phyloP scores from a whole-genome alignment of 2,113 vertebrate species.

The Rhipidura dahli region DNA sequence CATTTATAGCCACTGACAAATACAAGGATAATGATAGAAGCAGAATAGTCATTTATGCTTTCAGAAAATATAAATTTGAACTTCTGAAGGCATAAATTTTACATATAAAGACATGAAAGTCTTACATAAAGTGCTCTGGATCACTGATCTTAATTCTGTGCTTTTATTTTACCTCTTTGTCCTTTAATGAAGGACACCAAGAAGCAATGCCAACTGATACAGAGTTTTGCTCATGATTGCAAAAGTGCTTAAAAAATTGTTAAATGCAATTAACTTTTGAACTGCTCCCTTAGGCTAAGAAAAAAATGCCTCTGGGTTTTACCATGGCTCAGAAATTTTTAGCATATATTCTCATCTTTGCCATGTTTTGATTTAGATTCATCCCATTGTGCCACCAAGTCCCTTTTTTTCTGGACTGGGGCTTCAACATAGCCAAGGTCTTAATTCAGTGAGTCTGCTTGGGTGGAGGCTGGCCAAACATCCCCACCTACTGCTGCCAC shows the following conservation, averaged over 20 bases:
- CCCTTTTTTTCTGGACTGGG: not conserved
- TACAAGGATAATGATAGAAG: not conserved
- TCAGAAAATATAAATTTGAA: not conserved
- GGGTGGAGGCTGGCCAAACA: not conserved
- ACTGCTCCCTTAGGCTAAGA: not conserved
- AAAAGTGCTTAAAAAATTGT: not conserved
- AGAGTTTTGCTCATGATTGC: not conserved
- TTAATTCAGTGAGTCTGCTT: not conserved
- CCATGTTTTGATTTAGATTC: not conserved
- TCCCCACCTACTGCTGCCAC: not conserved
- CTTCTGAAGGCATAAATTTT: not conserved
- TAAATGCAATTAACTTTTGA: not conserved
- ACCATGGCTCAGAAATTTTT: not conserved
- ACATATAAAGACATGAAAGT: not conserved
- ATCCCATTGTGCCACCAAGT: not conserved
- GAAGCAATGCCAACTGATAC: not conserved
- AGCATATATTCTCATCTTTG: not conserved
- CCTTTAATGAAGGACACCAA: not conserved
- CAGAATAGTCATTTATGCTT: not conserved
- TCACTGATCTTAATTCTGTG: not conserved
- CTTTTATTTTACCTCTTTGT: not conserved
- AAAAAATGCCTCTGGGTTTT: not conserved
- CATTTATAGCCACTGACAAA: not conserved
- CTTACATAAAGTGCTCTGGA: not conserved
- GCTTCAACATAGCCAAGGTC: not conserved